Base-by-base conservation (phyloP, 2,113 vertebrate species). In the Equus quagga region DNA sequence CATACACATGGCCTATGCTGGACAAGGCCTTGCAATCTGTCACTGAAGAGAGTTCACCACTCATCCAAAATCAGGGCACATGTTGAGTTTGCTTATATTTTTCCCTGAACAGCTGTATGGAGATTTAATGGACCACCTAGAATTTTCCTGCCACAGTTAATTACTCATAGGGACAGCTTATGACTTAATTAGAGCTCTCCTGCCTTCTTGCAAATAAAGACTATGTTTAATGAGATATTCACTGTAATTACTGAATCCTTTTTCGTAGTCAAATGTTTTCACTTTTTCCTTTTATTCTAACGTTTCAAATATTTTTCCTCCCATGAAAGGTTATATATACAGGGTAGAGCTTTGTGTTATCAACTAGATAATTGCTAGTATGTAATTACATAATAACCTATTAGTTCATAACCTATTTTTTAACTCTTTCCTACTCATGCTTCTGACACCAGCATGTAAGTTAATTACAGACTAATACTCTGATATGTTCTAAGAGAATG, bases 131-230 rank as follows among this genome's bases (percentile, higher is more conserved):
- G 95, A 65, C 84, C 54, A 96, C 95, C 95, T 97, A 85, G 90
- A 98, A 96, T 96, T 97, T 97, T 97, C 88, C 64, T 97, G 87
- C 72, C 96, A 96, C 51, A 91, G 56, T 65, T 96, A 97, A 97
- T 97, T 97, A 96, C 89, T 97, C 95, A 89, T 36, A 81, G 28
- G 87, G 90, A 94, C 28, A 81, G n/a, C 72, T 90, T 96, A 97
- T 92, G 70, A 91, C 87, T 97, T 96, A 98, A 97, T 98, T 95
- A 97, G 80, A 85, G 72, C 81, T 79, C 46, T 92, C 64, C 23
- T 93, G 56, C 8, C 60, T 94, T 95, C 36, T 91, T 84, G 41
- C 65, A 97, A 96, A 96, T 72, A 96, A 92, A 92, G 67, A 82
- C 44, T 70, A 46, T 88, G 49, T 80, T 96, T 96, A 97, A 98